These are phyloP conservation scores for Eumaeus atala DNA, from an alignment of 1,140 invertebrate species.

Conservation along the genomic window DNA sequence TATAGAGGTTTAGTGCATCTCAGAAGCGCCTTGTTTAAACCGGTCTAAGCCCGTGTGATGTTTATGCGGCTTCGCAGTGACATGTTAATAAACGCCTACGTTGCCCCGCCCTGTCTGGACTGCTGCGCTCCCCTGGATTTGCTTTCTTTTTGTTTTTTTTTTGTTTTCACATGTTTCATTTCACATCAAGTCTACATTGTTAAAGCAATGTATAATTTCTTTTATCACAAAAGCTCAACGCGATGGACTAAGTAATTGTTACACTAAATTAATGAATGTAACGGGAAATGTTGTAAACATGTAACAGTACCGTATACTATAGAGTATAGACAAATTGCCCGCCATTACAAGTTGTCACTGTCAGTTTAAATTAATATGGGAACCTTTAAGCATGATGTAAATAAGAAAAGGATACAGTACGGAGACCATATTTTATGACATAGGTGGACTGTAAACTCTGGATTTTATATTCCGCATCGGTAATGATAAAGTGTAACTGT, in stretches of 20 bases:
- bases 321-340: conserved; percentile 46
- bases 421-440: conserved; percentile 13
- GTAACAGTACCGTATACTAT: conserved; percentile 24
- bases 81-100: conserved; percentile 41
- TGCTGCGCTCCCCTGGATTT: conserved; percentile 11
- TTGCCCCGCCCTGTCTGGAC: conserved; percentile 34
- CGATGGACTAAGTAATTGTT: too few relatives aligned
- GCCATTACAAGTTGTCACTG: conserved; percentile 54
- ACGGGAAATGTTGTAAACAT: too few relatives aligned
- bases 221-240: too few relatives aligned
- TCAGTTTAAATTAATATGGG: conserved; percentile 62
- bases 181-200: background rate
- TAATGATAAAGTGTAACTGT: background rate
- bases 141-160: conserved; percentile 11
- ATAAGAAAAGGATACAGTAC: conserved; percentile 31
- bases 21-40: conserved; percentile 17
- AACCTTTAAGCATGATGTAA: conserved; percentile 47
- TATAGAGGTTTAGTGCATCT: conserved; percentile 15
- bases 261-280: too few relatives aligned
- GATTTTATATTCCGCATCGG: background rate
- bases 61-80: conserved; percentile 40
- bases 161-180: conserved; percentile 2
- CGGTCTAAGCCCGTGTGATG: conserved; percentile 32
- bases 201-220: too few relatives aligned
- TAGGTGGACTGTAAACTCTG: too few relatives aligned